Evolutionary conservation across 2,888 invertebrate genomes (phyloP), one percentile per base, ranked within the genome.

Genomic region (Cyaniris semiargus): DNA sequence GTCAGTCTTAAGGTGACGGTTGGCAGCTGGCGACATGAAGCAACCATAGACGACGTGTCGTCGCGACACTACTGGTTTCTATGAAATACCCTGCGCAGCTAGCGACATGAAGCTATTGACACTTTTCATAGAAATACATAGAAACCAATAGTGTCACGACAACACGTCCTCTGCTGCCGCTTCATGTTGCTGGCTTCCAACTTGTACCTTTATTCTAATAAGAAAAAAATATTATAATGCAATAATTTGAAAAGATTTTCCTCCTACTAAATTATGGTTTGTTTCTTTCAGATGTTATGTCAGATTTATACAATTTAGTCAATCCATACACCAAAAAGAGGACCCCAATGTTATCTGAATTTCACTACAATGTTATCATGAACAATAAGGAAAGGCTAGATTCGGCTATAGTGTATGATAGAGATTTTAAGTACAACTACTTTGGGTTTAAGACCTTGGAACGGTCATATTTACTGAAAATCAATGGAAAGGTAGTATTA

Each of bases 391-490:
- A 98, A 84, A 95, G 95, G 80, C 92, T 99, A 76, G 98, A 99
- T 90, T 98, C 99, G 0, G 97, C 98, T 27, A 98, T 99, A 83
- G 98, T 99, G 66, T 99, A 99, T 89, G 98, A 99, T 86, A 95
- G 99, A 83, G 99, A 99, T 90, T 99, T 98, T 89, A 96, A 96
- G 79, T 99, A 99, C 91, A 99, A 98, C 86, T 99, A 98, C 88
- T 99, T 99, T 95, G 99, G 99, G n/a, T 99, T 99, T 86, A 99
- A 99, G 95, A 99, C 99, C 0, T 92, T 99, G 77, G 99, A 99
- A 86, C 95, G 98, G 72, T 99, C 99, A 0, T 99, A 99, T 89
- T 93, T 99, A 81, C 91, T 99, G 78, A 98, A 97, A 92, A 97
- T 99, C 76, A 95, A 98, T 87, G 97, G 97, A 0, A 98, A 98